Percentiles rank a stretch among this genome's conserved stretches.
These are phyloP conservation scores for Oryctes rhinoceros DNA, from an alignment of 1,140 invertebrate genomes.

Conservation along the genomic window DNA sequence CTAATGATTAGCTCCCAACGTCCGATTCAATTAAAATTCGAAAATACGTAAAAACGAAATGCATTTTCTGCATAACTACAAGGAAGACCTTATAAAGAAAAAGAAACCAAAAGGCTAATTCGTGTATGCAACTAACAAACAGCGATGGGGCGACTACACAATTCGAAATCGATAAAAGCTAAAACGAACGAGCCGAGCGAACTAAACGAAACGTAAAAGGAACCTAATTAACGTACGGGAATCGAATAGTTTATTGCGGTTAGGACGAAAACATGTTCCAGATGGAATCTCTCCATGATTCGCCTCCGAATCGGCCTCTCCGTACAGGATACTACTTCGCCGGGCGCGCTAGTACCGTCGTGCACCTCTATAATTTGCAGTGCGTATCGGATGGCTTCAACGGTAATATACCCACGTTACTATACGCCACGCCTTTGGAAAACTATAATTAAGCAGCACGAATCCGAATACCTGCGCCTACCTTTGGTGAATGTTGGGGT, in stretches of 20 bases:
- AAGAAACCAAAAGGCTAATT: too few species aligned
- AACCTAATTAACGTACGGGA: constrained; percentile 7
- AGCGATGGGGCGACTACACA: not conserved
- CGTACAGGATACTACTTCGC: not conserved
- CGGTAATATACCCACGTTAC: not conserved
- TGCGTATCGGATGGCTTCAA: not conserved
- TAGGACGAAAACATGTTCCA: not conserved
- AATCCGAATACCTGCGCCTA: not conserved
- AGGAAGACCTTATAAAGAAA: too few species aligned
- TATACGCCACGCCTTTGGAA: not conserved
- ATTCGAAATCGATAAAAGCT: not conserved
- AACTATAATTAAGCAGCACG: not conserved
- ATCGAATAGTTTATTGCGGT: constrained; percentile 9
- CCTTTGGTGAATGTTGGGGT: not conserved
- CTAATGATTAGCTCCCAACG: too few species aligned
- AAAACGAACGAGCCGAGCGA: constrained; percentile 9
- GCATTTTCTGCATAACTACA: too few species aligned
- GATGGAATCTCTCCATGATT: not conserved
- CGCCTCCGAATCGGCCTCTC: not conserved
- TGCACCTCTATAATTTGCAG: constrained; percentile 5
- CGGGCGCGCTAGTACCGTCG: not conserved
- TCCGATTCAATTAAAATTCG: too few species aligned
- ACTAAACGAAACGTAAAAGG: not conserved
- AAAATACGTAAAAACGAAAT: too few species aligned
- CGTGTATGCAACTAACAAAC: too few species aligned